phyloP scores from a whole-genome alignment of 2,113 vertebrate species.

The Nyctereutes procyonoides region DNA sequence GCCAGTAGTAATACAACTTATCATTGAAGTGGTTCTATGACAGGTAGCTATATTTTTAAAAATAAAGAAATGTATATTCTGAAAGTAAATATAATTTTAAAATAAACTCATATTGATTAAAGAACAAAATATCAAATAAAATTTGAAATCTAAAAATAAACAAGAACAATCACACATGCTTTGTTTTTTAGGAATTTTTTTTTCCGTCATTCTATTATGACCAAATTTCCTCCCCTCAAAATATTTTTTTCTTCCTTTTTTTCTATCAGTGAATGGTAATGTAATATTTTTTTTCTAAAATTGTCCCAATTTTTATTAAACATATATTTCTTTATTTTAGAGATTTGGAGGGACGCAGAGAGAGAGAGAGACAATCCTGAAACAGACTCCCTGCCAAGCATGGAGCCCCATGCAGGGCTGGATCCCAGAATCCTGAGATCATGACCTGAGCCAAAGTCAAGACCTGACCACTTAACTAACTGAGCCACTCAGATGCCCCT shows the following conservation, averaged over 20 bases:
- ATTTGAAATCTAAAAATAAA: background rate
- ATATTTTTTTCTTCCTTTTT: background rate
- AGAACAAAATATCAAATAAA: background rate
- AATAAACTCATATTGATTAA: background rate
- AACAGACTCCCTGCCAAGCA: background rate
- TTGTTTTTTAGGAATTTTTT: background rate
- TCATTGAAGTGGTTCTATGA: background rate
- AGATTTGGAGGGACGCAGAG: background rate
- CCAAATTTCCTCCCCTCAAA: background rate
- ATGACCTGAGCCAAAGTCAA: background rate
- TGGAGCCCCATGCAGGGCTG: background rate
- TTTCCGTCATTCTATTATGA: background rate
- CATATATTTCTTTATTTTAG: background rate
- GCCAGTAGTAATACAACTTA: background rate
- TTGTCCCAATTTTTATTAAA: background rate
- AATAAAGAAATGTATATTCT: background rate
- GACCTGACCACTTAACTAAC: background rate
- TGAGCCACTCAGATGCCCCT: background rate
- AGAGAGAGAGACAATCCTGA: background rate
- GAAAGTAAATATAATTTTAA: background rate
- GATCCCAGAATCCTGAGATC: background rate
- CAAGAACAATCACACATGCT: background rate
- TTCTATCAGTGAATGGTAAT: background rate
- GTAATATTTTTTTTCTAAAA: background rate
- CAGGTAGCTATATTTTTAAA: background rate